phyloP scores from a whole-genome alignment of 2,888 invertebrate genomes.

The Epicampocera succincta region DNA sequence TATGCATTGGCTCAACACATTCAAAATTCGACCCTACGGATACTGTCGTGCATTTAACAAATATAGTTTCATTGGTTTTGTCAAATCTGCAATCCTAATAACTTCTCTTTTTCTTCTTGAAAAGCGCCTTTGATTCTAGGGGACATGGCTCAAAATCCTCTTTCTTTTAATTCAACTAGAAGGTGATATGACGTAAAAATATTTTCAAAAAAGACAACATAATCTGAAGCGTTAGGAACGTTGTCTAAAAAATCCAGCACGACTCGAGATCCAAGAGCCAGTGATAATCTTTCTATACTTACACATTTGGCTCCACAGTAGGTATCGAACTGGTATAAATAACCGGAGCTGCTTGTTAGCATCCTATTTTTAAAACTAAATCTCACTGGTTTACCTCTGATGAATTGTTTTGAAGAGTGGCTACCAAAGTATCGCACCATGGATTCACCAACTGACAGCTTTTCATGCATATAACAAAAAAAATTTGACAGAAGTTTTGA shows the following conservation, averaged over 20 bases:
- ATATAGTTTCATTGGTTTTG: constrained; percentile 5
- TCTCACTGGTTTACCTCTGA: neutral
- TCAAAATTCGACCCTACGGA: constrained; percentile 6
- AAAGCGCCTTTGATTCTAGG: constrained; percentile 11
- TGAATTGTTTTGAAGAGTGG: constrained; percentile 5
- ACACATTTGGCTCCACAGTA: neutral
- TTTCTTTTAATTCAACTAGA: constrained; percentile 7
- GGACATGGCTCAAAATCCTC: constrained; percentile 16
- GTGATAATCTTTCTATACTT: no score
- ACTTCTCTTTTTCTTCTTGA: constrained; percentile 21
- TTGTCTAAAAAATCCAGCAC: constrained; percentile 30
- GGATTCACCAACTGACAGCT: constrained; percentile 9
- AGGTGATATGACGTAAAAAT: neutral
- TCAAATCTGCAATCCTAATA: constrained; percentile 35
- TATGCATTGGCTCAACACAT: constrained; percentile 1
- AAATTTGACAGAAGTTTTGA: neutral
- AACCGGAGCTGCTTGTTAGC: constrained; percentile 10
- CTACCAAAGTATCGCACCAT: constrained; percentile 12
- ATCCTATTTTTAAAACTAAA: constrained; percentile 5
- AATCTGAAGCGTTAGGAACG: no score
- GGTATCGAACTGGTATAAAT: constrained; percentile 8
- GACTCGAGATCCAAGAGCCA: constrained; percentile 35
- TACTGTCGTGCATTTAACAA: constrained; percentile 12
- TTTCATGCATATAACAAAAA: neutral
- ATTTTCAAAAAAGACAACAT: no score